Evolutionary conservation across 2,888 invertebrate species (phyloP).

Genomic region (Stenodera caucasica): DNA sequence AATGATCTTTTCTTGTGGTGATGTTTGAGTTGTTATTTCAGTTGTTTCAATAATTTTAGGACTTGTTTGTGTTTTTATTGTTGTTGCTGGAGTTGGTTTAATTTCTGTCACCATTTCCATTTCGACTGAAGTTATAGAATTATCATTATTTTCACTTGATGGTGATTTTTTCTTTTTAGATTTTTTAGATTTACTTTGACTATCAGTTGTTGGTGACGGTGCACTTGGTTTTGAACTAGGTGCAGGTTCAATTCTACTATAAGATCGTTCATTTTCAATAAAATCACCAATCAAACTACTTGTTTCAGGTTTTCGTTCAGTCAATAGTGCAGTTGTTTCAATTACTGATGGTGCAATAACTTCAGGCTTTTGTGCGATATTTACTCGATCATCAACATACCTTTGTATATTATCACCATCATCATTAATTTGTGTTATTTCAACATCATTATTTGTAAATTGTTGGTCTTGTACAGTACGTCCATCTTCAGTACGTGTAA

Average conservation of each 20-base stretch:
- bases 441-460: constrained; percentile 30
- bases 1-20: constrained; percentile 17
- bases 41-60: constrained; percentile 17
- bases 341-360: constrained; percentile 40
- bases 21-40: constrained; percentile 25
- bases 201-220: constrained; percentile 17
- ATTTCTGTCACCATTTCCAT: constrained; percentile 17
- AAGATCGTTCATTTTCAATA: constrained; percentile 41
- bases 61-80: constrained; percentile 12
- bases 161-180: constrained; percentile 38
- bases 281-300: constrained; percentile 35
- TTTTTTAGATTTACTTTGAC: constrained; percentile 38
- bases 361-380: constrained; percentile 44
- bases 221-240: constrained; percentile 34
- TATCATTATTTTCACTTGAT: constrained; percentile 40
- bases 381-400: constrained; percentile 50
- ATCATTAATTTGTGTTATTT: constrained; percentile 33
- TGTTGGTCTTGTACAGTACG: constrained; percentile 53
- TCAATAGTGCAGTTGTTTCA: constrained; percentile 20
- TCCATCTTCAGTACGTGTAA: constrained; percentile 62
- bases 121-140: constrained; percentile 31
- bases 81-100: constrained; percentile 17
- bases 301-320: constrained; percentile 25
- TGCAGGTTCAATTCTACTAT: constrained; percentile 47
- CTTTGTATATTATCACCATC: constrained; percentile 36